phyloP scores from a whole-genome alignment of 92 coral and sea anemone genomes.

The Plumapathes pennacea region DNA sequence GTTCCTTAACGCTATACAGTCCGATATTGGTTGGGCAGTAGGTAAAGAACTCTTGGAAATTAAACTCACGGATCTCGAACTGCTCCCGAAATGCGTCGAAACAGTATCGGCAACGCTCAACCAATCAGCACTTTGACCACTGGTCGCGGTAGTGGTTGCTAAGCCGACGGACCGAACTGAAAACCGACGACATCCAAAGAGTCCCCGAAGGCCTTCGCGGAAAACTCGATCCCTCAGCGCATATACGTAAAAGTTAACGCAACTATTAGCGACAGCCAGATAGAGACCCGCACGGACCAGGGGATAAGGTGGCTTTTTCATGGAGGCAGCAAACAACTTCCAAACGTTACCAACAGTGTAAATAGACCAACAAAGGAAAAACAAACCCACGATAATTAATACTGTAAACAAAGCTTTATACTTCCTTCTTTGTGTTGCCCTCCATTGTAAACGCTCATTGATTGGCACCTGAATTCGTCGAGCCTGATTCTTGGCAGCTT shows the following conservation, averaged over 20 bases:
- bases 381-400: slow-evolving; percentile 25
- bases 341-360: slow-evolving; percentile 28
- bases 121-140: no score
- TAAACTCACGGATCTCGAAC: no score
- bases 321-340: slow-evolving; percentile 27
- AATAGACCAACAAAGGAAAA: slow-evolving; percentile 35
- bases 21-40: no score
- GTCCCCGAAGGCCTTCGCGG: slow-evolving; percentile 16
- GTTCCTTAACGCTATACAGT: no score
- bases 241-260: slow-evolving; percentile 40
- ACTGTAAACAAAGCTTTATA: slow-evolving; percentile 32
- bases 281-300: slow-evolving; percentile 34
- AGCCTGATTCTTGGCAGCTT: slow-evolving; percentile 11
- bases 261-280: slow-evolving; percentile 39
- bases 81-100: no score
- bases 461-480: slow-evolving; percentile 15
- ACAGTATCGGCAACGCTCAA: no score
- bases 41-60: no score
- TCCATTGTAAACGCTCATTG: background rate
- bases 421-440: background rate
- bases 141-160: no score
- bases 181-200: slow-evolving; percentile 8
- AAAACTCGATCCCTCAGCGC: slow-evolving; percentile 34
- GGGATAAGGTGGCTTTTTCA: slow-evolving; percentile 20
- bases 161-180: no score